Percentiles rank a stretch among this genome's conserved stretches.
Conservation (phyloP, 2,888 invertebrate genomes). For the Melanostoma scalare region DNA sequence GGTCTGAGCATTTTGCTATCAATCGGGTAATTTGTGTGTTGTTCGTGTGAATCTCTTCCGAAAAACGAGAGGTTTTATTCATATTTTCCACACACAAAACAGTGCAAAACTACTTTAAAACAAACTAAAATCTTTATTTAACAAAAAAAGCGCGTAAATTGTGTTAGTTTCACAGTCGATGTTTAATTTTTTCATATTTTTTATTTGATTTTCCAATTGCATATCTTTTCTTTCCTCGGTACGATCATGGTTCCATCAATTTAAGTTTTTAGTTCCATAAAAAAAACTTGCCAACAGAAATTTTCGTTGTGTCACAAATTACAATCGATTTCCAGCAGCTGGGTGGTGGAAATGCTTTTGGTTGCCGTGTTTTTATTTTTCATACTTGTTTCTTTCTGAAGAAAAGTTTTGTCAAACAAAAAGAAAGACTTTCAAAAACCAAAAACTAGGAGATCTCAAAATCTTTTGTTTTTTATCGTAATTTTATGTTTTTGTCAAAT, state of each 20-base stretch:
- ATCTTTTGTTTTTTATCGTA: conserved; percentile 13
- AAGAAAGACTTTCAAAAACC: background rate
- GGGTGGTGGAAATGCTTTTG: conserved; percentile 59
- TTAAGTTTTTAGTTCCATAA: conserved; percentile 44
- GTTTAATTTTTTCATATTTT: conserved; percentile 16
- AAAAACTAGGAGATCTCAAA: background rate
- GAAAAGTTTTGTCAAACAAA: conserved; percentile 15
- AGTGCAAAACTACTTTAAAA: conserved; percentile 40
- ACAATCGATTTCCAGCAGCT: conserved; percentile 62
- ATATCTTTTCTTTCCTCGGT: conserved; percentile 42
- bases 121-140: conserved; percentile 14
- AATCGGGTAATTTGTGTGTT: conserved; percentile 73
- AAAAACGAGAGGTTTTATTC: conserved; percentile 45
- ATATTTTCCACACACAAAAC: conserved; percentile 49
- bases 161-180: conserved; percentile 40
- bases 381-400: conserved; percentile 44
- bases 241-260: conserved; percentile 22
- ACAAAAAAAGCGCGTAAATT: conserved; percentile 56
- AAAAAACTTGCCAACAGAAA: conserved; percentile 46
- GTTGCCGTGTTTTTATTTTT: conserved; percentile 40
- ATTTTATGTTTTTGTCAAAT: conserved; percentile 2
- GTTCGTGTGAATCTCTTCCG: conserved; percentile 66
- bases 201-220: conserved; percentile 33
- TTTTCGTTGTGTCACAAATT: conserved; percentile 58
- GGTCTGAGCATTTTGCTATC: conserved; percentile 65